Evolutionary conservation across 1,140 invertebrate species (phyloP).

Genomic region (Neotoxoptera formosana): DNA sequence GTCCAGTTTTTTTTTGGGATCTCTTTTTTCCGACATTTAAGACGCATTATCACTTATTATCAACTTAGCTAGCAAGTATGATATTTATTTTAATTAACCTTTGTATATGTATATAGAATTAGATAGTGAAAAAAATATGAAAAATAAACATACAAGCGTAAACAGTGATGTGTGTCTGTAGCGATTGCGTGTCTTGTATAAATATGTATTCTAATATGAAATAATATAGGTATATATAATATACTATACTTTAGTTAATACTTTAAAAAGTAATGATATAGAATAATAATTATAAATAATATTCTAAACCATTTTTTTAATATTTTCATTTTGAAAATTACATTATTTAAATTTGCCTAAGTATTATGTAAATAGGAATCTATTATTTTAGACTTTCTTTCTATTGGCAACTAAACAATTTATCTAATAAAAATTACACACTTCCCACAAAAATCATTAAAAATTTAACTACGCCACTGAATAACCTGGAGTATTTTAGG

Average conservation of each 20-base stretch:
- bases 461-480: not conserved
- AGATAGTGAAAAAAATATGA: not conserved
- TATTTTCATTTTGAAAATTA: not conserved
- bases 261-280: too few relatives aligned
- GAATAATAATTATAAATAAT: too few relatives aligned
- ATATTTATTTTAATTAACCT: not conserved
- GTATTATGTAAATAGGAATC: not conserved
- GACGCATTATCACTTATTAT: not conserved
- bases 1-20: not conserved
- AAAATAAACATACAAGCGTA: not conserved
- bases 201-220: not conserved
- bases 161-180: not conserved
- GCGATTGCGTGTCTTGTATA: not conserved
- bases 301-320: too few relatives aligned
- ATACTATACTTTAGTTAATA: too few relatives aligned
- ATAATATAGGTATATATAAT: too few relatives aligned
- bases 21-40: not conserved
- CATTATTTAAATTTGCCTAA: not conserved
- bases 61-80: not conserved
- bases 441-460: not conserved
- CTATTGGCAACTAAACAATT: not conserved
- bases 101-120: not conserved
- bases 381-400: not conserved
- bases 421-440: not conserved
- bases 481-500: not conserved